phyloP scores from a whole-genome alignment of 2,113 vertebrate species.

The Cardinalis cardinalis region DNA sequence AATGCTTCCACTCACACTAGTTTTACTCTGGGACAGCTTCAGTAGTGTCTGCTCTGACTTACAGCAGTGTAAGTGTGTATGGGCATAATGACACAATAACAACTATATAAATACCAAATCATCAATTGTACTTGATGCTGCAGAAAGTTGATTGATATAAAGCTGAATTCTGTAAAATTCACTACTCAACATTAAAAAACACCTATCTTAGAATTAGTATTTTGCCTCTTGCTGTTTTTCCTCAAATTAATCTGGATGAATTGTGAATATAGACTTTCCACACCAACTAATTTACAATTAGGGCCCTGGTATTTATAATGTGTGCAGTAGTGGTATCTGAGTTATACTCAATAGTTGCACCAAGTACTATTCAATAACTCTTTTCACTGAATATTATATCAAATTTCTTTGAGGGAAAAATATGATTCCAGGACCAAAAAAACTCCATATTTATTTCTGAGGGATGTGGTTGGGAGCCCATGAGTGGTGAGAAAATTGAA shows the following conservation, averaged over 20 bases:
- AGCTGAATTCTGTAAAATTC: not conserved
- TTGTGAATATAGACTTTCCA: not conserved
- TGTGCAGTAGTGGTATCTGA: not conserved
- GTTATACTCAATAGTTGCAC: not conserved
- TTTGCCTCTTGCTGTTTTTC: not conserved
- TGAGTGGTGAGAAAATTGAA: not conserved
- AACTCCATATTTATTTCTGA: not conserved
- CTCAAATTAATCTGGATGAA: not conserved
- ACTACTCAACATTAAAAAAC: rapidly evolving
- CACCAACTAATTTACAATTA: not conserved
- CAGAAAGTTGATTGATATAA: not conserved
- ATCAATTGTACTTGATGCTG: not conserved
- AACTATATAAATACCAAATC: not conserved
- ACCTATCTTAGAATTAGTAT: not conserved
- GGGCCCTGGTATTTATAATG: not conserved
- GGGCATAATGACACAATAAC: not conserved
- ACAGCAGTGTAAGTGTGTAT: not conserved
- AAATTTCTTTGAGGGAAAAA: not conserved
- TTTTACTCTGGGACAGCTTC: not conserved
- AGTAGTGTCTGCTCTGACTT: not conserved
- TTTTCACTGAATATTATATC: not conserved
- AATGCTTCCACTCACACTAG: not conserved
- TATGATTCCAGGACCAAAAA: not conserved
- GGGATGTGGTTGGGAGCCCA: not conserved
- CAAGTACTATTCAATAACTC: not conserved